Evolutionary conservation across 2,113 vertebrate genomes (phyloP), one percentile per base, ranked within the genome.

Genomic region (Erpornis zantholeuca): DNA sequence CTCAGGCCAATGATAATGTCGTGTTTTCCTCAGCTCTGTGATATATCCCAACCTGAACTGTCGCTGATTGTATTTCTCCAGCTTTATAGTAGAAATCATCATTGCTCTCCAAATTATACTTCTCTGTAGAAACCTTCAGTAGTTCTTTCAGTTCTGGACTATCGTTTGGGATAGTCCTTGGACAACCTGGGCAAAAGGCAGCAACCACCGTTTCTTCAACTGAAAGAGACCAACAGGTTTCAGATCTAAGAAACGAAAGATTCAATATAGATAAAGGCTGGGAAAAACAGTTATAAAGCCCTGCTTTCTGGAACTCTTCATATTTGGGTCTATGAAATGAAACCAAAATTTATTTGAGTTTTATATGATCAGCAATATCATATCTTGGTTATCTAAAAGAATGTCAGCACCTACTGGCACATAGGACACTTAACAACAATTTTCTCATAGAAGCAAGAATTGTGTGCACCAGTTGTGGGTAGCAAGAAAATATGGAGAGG

Each of bases 1-100:
- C 44, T 91, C 24, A 78, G 33, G 49, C 12, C 68, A 45, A 7
- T 57, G n/a, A 35, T 29, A 40, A 31, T 23, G 29, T 35, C 6
- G 7, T 54, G 56, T 76, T n/a, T 53, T 81, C 27, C 57, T 88
- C 23, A 33, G 61, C 5, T 86, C 27, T 85, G 9, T 47, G 49
- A 23, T 72, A 17, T 52, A 60, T 85, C 36, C 97, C 77, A 27
- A 98, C 98, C 98, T 98, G 97, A 77, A 75, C 36, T 42, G 92
- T 94, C 0, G 97, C 98, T 47, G 25, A 36, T 73, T 22, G 7
- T 95, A 98, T 90, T 7, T 7, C 29, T 70, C 90, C 96, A 54
- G 35, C 15, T 96, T 97, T 97, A 36, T 98, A 98, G 82, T 94
- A 95, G 96, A 96, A 97, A 11, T 84, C 65, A 28, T 82, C 71